Conservation (phyloP, 1,140 invertebrate genomes). For the Antheraea mylitta region DNA sequence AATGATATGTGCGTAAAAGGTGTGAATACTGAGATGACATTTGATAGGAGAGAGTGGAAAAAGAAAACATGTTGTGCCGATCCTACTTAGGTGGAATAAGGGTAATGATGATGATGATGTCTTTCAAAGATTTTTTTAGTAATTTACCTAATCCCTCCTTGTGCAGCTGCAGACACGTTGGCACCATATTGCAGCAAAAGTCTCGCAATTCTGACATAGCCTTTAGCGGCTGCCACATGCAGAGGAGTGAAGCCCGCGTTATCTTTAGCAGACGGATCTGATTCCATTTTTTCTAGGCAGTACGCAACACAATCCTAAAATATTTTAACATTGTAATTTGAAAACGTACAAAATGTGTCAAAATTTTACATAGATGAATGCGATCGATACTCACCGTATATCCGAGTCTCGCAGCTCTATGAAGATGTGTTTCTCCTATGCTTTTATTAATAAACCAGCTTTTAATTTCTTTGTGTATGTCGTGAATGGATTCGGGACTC, state of each 20-base stretch:
- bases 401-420: conserved; percentile 92
- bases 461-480: conserved; percentile 92
- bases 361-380: not conserved
- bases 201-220: conserved; percentile 91
- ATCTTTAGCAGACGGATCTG: conserved; percentile 91
- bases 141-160: conserved; percentile 91
- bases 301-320: conserved; percentile 92
- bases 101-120: too few relatives aligned
- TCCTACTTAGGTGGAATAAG: too few relatives aligned
- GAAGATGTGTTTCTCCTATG: conserved; percentile 94
- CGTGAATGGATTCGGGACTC: conserved; percentile 84
- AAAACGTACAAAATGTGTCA: not conserved
- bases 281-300: conserved; percentile 91
- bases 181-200: conserved; percentile 92
- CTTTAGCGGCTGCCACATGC: conserved; percentile 93
- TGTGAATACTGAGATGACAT: too few relatives aligned
- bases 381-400: conserved; percentile 84
- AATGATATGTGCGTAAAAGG: too few relatives aligned
- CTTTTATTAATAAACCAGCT: conserved; percentile 96
- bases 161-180: conserved; percentile 92
- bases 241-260: conserved; percentile 97
- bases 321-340: conserved; percentile 2
- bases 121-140: not conserved
- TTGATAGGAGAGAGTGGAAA: too few relatives aligned
- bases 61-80: too few relatives aligned